Evolutionary conservation across 2,797 vertebrate species (phyloP).

Genomic region (Falco concolor): DNA sequence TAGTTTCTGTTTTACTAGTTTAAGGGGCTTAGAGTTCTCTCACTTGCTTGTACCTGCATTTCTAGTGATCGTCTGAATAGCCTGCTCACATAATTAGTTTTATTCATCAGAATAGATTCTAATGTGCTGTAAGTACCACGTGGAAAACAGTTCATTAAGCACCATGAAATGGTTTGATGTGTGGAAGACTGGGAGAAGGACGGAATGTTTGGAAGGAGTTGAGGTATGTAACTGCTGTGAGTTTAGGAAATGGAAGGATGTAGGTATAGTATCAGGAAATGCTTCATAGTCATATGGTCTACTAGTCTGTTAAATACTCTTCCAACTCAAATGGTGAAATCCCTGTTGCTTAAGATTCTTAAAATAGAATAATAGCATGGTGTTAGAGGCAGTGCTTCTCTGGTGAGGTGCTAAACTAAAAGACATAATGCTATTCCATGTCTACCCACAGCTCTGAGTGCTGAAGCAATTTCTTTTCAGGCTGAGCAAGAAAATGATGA

Average conservation of each 20-base stretch:
- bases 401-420: rapidly evolving
- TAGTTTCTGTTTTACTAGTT: background rate
- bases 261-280: background rate
- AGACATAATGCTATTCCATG: background rate
- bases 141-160: background rate
- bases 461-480: conserved; percentile 11
- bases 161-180: background rate
- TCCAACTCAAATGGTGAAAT: conserved; percentile 1
- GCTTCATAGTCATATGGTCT: background rate
- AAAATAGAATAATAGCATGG: background rate
- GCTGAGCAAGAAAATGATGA: background rate
- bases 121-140: background rate
- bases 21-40: background rate
- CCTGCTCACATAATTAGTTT: background rate
- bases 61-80: background rate
- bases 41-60: background rate
- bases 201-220: background rate
- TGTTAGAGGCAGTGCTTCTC: conserved; percentile 2
- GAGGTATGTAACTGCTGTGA: background rate
- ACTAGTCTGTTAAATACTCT: conserved; percentile 5
- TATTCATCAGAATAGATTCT: background rate
- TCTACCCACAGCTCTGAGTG: background rate
- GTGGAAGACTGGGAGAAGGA: background rate
- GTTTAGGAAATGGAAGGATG: background rate
- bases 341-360: background rate